Percentiles rank a stretch among this genome's conserved stretches.
Conservation (phyloP, 2,113 vertebrate genomes). For the Stomatorhinus ivindoensis region DNA sequence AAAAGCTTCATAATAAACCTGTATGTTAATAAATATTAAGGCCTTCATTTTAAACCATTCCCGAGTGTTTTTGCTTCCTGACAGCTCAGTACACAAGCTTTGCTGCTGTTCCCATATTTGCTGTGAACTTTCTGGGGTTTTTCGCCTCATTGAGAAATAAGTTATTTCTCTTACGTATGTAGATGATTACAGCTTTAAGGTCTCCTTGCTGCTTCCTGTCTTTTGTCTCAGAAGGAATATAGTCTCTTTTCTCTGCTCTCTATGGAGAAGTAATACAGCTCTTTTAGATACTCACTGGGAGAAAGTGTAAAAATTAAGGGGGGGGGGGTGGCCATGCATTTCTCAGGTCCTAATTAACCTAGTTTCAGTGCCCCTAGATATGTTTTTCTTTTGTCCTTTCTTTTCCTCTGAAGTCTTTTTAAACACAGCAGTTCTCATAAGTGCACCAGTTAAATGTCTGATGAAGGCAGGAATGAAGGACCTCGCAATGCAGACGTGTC, state of each 20-base stretch:
- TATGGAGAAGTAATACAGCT: slow-evolving; percentile 35
- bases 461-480: slow-evolving; percentile 19
- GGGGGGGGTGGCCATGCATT: slow-evolving; percentile 47
- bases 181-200: slow-evolving; percentile 5
- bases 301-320: slow-evolving; percentile 25
- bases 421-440: slow-evolving; percentile 37
- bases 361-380: slow-evolving; percentile 51
- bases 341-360: slow-evolving; percentile 58
- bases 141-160: not conserved
- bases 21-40: not conserved
- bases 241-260: slow-evolving; percentile 32
- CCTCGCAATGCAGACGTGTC: not conserved
- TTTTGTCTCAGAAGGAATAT: slow-evolving; percentile 46
- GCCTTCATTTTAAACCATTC: not conserved
- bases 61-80: not conserved
- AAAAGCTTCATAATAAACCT: not conserved
- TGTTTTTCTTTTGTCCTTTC: slow-evolving; percentile 28
- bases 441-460: slow-evolving; percentile 32
- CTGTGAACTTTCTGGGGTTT: not conserved
- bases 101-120: not conserved
- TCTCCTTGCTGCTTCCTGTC: slow-evolving; percentile 23
- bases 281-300: slow-evolving; percentile 48
- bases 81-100: not conserved
- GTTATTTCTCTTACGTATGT: not conserved
- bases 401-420: slow-evolving; percentile 38